phyloP scores from a whole-genome alignment of 2,113 vertebrate genomes.

The Pelmatolapia mariae region DNA sequence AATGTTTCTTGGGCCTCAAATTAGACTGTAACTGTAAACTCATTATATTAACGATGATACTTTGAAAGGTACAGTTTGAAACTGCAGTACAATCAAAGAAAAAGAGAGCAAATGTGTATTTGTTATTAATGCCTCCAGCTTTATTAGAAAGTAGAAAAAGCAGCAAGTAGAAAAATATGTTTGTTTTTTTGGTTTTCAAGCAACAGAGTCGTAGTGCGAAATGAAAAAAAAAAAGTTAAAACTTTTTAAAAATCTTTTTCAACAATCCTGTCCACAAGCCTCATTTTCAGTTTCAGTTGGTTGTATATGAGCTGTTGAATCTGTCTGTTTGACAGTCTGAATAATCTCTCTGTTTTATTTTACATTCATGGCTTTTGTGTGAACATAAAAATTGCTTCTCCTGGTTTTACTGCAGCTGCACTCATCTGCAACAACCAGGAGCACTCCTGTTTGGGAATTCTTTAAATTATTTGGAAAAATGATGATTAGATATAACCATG shows the following conservation, averaged over 20 bases:
- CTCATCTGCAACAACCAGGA: too few species aligned
- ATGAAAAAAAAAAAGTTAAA: not conserved
- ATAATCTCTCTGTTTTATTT: too few species aligned
- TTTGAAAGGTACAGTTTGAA: not conserved
- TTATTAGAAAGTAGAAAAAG: not conserved
- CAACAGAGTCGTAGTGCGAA: not conserved
- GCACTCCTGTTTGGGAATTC: too few species aligned
- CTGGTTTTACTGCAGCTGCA: too few species aligned
- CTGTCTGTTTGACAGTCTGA: too few species aligned
- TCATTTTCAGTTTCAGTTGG: too few species aligned
- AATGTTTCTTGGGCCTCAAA: not conserved
- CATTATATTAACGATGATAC: rapidly evolving
- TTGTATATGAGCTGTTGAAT: not conserved
- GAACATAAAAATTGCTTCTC: too few species aligned
- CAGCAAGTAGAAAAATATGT: not conserved
- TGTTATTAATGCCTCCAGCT: not conserved
- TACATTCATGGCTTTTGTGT: too few species aligned
- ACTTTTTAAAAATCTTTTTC: not conserved
- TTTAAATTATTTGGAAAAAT: too few species aligned
- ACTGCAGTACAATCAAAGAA: not conserved
- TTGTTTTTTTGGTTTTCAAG: not conserved
- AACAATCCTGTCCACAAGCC: not conserved
- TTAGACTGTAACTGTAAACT: not conserved
- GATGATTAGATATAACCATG: too few species aligned
- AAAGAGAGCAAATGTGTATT: rapidly evolving